Conservation (phyloP, 2,113 vertebrate genomes). For the Chamaea fasciata region DNA sequence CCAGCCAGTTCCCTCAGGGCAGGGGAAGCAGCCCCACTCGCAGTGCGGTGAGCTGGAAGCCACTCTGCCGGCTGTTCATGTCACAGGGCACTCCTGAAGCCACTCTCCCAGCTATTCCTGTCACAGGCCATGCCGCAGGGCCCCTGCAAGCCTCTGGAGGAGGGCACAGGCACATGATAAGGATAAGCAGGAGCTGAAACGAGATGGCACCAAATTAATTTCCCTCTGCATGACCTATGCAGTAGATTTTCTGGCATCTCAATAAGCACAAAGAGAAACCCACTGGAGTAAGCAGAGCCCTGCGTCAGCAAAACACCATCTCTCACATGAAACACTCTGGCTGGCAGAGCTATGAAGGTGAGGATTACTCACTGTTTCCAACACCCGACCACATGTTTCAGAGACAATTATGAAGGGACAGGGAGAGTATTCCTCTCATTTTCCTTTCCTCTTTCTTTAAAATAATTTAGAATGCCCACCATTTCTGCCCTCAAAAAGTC, state of each 20-base stretch:
- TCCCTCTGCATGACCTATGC: slow-evolving; percentile 1
- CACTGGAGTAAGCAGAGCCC: not conserved
- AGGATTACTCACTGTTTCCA: slow-evolving; percentile 18
- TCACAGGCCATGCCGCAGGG: not conserved
- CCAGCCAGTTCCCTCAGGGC: not conserved
- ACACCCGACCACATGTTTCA: not conserved
- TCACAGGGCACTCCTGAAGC: not conserved
- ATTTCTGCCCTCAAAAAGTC: not conserved
- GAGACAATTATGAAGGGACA: not conserved
- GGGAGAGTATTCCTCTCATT: not conserved
- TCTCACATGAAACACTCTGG: not conserved
- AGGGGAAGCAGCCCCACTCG: not conserved
- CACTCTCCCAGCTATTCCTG: not conserved
- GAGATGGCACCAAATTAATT: not conserved
- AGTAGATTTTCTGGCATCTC: slow-evolving; percentile 9
- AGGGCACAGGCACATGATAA: slow-evolving; percentile 27
- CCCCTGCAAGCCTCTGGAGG: not conserved
- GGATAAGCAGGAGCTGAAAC: slow-evolving; percentile 1
- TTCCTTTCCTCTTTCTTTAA: not conserved
- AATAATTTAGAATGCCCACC: not conserved
- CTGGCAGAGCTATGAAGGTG: not conserved
- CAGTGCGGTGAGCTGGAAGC: rapidly evolving
- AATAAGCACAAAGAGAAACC: not conserved
- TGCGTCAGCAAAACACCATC: slow-evolving; percentile 9
- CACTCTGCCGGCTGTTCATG: not conserved